A percentile compares a stretch with the other conserved stretches of the same genome.
These are phyloP conservation scores for Ochropacha duplaris DNA, from an alignment of 2,888 invertebrate species.

Conservation along the genomic window DNA sequence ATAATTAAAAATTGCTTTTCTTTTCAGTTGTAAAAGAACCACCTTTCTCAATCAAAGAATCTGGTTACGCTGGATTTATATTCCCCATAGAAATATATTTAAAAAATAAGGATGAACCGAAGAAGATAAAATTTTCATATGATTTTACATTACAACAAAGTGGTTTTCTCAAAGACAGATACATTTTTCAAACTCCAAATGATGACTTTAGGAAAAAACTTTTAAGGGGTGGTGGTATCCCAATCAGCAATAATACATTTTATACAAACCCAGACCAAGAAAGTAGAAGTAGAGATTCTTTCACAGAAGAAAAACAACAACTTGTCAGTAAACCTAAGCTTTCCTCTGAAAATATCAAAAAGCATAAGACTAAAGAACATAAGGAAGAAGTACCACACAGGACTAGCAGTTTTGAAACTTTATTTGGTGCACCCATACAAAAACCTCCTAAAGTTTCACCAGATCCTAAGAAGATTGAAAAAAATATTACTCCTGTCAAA, in stretches of 20 bases:
- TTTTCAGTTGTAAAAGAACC: constrained; percentile 94
- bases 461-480: constrained; percentile 83
- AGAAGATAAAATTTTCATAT: constrained; percentile 91
- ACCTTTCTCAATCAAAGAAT: constrained; percentile 94
- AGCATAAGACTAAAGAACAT: constrained; percentile 83
- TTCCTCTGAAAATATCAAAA: constrained; percentile 82
- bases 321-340: constrained; percentile 89
- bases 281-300: constrained; percentile 82
- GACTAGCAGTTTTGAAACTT: constrained; percentile 87
- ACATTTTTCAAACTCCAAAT: constrained; percentile 92
- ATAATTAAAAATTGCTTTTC: constrained; percentile 19
- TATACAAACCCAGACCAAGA: constrained; percentile 80
- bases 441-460: constrained; percentile 88
- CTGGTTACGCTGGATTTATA: constrained; percentile 97
- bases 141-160: constrained; percentile 91
- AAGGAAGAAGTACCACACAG: constrained; percentile 82
- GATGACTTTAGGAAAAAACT: constrained; percentile 95
- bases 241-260: constrained; percentile 70
- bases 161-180: constrained; percentile 90
- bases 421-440: constrained; percentile 93
- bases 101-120: constrained; percentile 94
- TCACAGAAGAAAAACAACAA: constrained; percentile 82
- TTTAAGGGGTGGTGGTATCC: constrained; percentile 92
- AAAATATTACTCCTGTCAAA: constrained; percentile 52
- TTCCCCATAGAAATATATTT: constrained; percentile 95